Conservation (phyloP, 2,888 invertebrate species). For the Acheta domesticus region DNA sequence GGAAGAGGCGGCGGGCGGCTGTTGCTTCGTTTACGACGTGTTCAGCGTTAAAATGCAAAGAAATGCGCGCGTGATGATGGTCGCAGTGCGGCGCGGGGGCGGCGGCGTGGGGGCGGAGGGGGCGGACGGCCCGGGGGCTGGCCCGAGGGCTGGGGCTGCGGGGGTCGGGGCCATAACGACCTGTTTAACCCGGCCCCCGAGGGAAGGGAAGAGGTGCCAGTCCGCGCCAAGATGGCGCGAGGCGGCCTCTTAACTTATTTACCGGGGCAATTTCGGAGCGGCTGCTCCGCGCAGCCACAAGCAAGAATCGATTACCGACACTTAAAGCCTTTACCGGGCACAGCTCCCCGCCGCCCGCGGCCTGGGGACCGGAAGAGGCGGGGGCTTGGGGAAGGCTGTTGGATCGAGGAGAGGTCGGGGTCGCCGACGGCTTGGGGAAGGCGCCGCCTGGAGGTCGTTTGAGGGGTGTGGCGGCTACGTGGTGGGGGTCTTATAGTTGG, state of each 20-base stretch:
- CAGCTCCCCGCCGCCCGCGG: neutral
- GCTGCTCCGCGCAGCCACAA: neutral
- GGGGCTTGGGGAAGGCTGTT: neutral
- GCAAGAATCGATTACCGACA: slow-evolving; percentile 10
- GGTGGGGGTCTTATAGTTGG: too few relatives aligned
- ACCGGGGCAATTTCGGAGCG: slow-evolving; percentile 18
- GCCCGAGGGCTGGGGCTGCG: neutral
- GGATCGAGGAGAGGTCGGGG: neutral
- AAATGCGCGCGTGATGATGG: neutral
- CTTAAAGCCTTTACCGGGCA: neutral
- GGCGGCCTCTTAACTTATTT: slow-evolving; percentile 3
- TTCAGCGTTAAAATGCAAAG: neutral
- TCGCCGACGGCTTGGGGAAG: neutral
- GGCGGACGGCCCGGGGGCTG: neutral
- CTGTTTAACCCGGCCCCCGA: slow-evolving; percentile 3
- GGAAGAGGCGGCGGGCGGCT: too few relatives aligned
- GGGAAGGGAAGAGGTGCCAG: neutral
- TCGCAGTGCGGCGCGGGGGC: neutral
- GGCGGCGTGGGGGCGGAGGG: neutral
- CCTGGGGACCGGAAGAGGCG: neutral
- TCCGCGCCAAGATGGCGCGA: neutral
- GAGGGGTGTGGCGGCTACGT: too few relatives aligned
- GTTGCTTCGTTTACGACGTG: neutral
- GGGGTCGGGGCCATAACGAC: neutral
- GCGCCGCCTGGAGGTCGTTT: too few relatives aligned